Evolutionary conservation across 2,888 invertebrate species (phyloP).

Genomic region (Leptopilina myrica): DNA sequence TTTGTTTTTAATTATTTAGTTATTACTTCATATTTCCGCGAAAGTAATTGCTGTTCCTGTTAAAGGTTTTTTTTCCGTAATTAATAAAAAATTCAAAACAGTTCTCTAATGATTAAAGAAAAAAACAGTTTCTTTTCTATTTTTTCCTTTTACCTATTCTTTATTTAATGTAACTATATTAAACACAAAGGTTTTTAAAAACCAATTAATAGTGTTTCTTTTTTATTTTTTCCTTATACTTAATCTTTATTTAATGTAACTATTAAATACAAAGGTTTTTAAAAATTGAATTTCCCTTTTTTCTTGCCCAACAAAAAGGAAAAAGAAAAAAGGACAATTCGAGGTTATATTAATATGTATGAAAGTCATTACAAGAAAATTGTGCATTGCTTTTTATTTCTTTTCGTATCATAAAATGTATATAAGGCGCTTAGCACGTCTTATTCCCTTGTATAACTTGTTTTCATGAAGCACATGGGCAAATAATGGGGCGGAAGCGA

Average conservation of each 20-base stretch:
- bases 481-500: constrained; percentile 23
- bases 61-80: no score
- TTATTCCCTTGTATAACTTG: constrained; percentile 9
- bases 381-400: background rate
- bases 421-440: constrained; percentile 17
- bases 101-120: background rate
- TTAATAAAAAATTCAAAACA: background rate
- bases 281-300: background rate
- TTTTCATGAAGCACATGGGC: constrained; percentile 15
- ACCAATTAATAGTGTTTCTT: no score
- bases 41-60: no score
- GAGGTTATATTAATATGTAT: background rate
- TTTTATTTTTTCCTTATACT: no score
- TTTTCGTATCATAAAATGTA: background rate
- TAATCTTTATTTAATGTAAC: no score
- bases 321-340: background rate
- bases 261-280: no score
- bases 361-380: background rate
- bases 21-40: no score
- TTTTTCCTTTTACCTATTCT: no score
- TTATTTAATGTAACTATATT: no score
- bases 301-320: background rate
- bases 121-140: background rate
- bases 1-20: no score
- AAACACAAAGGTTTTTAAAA: background rate